Percentiles rank a stretch among this genome's conserved stretches.
Conservation (phyloP, 2,113 vertebrate genomes). For the Aegypius monachus region DNA sequence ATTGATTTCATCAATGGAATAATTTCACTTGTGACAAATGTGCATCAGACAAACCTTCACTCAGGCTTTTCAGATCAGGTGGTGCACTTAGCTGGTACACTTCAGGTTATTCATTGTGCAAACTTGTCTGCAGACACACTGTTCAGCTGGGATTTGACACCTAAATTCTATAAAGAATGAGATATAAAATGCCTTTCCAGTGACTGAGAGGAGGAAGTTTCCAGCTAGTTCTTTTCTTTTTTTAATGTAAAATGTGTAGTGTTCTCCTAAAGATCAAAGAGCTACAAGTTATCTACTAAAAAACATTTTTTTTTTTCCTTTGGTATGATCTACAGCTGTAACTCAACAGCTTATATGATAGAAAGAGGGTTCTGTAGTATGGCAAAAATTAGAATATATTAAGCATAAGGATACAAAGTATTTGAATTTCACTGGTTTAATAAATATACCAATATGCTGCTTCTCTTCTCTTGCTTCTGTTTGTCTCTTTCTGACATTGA, state of each 20-base stretch:
- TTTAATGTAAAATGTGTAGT: neutral
- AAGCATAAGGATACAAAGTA: neutral
- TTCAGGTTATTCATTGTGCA: neutral
- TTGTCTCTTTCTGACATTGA: neutral
- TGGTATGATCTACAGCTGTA: neutral
- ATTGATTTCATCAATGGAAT: neutral
- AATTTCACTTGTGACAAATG: neutral
- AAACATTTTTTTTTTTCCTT: accelerated
- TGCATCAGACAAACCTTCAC: neutral
- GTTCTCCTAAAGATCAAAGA: neutral
- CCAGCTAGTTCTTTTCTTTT: neutral
- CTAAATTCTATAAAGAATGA: neutral
- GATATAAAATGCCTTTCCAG: neutral
- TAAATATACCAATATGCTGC: neutral
- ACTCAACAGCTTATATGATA: neutral
- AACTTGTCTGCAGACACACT: neutral
- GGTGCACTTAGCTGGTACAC: neutral
- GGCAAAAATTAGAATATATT: neutral
- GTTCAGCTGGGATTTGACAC: neutral
- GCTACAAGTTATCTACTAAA: neutral
- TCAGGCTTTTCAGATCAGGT: neutral
- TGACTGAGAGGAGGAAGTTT: neutral
- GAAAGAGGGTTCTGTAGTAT: neutral
- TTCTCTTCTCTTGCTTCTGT: neutral
- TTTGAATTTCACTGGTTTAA: neutral